phyloP scores from a whole-genome alignment of 2,888 invertebrate genomes.

The Hipparchia semele region DNA sequence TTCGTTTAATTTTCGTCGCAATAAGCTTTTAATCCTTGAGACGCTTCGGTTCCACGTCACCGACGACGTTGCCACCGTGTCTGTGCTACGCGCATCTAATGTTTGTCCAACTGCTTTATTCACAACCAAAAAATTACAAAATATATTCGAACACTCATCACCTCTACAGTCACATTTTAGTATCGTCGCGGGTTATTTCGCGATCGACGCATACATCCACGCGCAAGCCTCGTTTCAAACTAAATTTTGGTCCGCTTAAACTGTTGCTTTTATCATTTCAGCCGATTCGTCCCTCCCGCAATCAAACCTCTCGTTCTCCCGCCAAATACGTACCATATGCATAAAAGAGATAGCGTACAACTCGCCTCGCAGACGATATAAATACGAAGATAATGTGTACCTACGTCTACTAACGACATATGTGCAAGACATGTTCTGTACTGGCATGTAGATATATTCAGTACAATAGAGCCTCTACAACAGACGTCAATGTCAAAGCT shows the following conservation, averaged over 20 bases:
- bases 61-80: slow-evolving; percentile 54
- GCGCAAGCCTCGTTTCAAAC: slow-evolving; percentile 68
- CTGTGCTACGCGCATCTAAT: slow-evolving; percentile 50
- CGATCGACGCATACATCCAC: slow-evolving; percentile 54
- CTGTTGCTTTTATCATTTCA: slow-evolving; percentile 82
- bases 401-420: slow-evolving; percentile 31
- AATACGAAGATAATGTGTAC: slow-evolving; percentile 38
- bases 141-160: slow-evolving; percentile 66
- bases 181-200: slow-evolving; percentile 58
- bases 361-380: slow-evolving; percentile 51
- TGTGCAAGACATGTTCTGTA: slow-evolving; percentile 35
- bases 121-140: slow-evolving; percentile 56
- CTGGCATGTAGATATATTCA: slow-evolving; percentile 30
- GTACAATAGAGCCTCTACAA: slow-evolving; percentile 41
- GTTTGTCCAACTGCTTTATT: slow-evolving; percentile 43
- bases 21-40: slow-evolving; percentile 72
- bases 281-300: slow-evolving; percentile 63
- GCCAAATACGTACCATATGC: slow-evolving; percentile 46
- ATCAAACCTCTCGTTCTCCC: slow-evolving; percentile 63
- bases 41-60: slow-evolving; percentile 76
- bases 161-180: slow-evolving; percentile 74
- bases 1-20: slow-evolving; percentile 70
- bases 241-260: slow-evolving; percentile 75
- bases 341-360: slow-evolving; percentile 60
- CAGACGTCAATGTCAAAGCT: slow-evolving; percentile 37